Percentiles rank a stretch among this genome's conserved stretches.
Evolutionary conservation across 2,888 invertebrate species (phyloP).

Genomic region (Platycnemis pennipes): DNA sequence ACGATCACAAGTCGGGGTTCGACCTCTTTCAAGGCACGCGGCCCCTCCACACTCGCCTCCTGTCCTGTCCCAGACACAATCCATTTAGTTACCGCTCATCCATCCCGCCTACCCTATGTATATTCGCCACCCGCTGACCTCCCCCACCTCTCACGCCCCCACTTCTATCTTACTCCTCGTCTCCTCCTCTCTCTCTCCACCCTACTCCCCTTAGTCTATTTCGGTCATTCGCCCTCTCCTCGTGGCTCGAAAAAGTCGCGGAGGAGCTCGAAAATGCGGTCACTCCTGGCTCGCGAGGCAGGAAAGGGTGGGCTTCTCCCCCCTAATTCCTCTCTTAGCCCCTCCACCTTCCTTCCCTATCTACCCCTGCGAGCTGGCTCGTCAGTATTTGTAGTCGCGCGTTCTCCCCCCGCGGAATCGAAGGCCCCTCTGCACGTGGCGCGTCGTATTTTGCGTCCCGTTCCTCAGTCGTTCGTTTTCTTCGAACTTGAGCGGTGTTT

Average conservation of each 20-base stretch:
- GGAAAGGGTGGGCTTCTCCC: not conserved
- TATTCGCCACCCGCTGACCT: not conserved
- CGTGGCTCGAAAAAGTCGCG: not conserved
- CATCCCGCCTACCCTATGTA: too few species aligned
- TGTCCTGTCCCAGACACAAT: not conserved
- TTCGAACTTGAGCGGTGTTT: not conserved
- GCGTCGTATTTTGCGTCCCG: not conserved
- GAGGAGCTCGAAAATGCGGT: not conserved
- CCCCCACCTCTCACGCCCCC: not conserved
- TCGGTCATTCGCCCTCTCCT: slow-evolving; percentile 25
- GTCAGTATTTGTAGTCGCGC: slow-evolving; percentile 15
- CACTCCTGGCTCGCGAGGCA: not conserved
- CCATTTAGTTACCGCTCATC: not conserved
- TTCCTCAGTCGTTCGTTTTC: not conserved
- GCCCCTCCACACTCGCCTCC: not conserved
- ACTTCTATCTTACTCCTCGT: not conserved
- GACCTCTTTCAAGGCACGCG: too few species aligned
- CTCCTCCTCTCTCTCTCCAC: not conserved
- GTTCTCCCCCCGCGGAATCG: not conserved
- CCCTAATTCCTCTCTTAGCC: not conserved
- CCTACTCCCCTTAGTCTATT: not conserved
- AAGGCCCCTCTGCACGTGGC: not conserved
- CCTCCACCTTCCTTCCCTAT: not conserved
- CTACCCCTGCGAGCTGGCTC: not conserved
- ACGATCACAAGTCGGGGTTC: not conserved